Evolutionary conservation across 2,113 vertebrate species (phyloP), one percentile per base, ranked within the genome.

Genomic region (Phodopus roborovskii): DNA sequence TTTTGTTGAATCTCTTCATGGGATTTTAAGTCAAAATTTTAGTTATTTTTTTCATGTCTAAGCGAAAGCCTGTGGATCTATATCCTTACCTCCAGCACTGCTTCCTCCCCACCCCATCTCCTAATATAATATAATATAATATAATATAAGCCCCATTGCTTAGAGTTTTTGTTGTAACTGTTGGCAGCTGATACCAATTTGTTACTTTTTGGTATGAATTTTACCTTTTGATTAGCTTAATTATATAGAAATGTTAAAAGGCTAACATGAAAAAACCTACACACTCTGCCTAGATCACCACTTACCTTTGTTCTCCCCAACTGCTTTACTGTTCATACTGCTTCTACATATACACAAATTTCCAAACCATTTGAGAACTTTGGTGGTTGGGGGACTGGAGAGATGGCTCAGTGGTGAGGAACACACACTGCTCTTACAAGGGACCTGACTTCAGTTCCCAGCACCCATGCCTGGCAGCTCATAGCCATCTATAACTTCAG

Each of bases 11-110:
- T 87, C n/a, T 81, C n/a, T 82, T 45, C 17, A 28, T 66, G 71
- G 48, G 58, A 78, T 86, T 94, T 94, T 48, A 89, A 95, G 83
- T 78, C 45, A 66, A 64, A 70, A 71, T 74, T 42, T 82, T 89
- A 82, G 48, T 78, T 2, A 77, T 33, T 77, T 94, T 74, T 68
- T 86, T 91, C 15, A 3, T 70, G 92, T 84, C n/a, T 81, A 68
- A 78, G n/a, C 19, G 28, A 58, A 84, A 75, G 10, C n/a, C 58
- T 24, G 7, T 4, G 28, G 17, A 33, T 36, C 58, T 75, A 15
- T 2, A 50, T 3, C 30, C 79, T 95, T 36, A n/a, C 24, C 24
- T 53, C 91, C 39, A 26, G 26, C 42, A 2, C 39, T 22, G 56
- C 73, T 88, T 66, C 28, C 20, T 15, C 36, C 20, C 24, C 3